A percentile compares a stretch with the other conserved stretches of the same genome.
These are phyloP conservation scores for Isoperla grammatica DNA, from an alignment of 2,888 invertebrate genomes.

Conservation along the genomic window DNA sequence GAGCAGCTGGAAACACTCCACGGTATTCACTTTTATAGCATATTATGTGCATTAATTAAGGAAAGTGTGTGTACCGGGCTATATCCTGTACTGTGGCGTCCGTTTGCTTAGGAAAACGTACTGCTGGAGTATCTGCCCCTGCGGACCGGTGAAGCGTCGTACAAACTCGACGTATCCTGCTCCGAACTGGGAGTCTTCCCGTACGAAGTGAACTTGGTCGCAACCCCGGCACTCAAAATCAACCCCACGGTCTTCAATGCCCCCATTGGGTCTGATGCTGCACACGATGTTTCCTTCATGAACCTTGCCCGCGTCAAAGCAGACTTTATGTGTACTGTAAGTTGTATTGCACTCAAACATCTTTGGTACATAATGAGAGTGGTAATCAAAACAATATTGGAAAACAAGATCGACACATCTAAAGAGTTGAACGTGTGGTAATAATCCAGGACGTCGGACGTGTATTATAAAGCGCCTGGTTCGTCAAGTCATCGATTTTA, in stretches of 20 bases:
- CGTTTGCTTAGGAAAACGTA: slow-evolving; percentile 26
- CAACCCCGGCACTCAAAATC: slow-evolving; percentile 36
- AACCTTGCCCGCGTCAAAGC: slow-evolving; percentile 35
- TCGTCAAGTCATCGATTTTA: too few species aligned
- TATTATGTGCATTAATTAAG: too few species aligned
- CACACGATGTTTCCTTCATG: slow-evolving; percentile 32
- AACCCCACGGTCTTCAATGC: slow-evolving; percentile 35
- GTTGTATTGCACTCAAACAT: neutral
- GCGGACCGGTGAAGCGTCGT: slow-evolving; percentile 29
- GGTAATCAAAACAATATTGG: too few species aligned
- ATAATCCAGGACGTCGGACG: neutral
- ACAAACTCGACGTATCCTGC: slow-evolving; percentile 32
- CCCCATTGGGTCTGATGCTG: slow-evolving; percentile 36
- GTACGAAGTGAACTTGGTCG: slow-evolving; percentile 37
- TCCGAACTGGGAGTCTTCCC: slow-evolving; percentile 36
- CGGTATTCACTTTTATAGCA: too few species aligned
- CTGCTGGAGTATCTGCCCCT: slow-evolving; percentile 37
- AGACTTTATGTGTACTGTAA: slow-evolving; percentile 33
- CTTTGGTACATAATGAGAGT: too few species aligned
- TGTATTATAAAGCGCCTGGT: too few species aligned
- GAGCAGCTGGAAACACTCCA: too few species aligned
- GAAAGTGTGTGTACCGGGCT: too few species aligned
- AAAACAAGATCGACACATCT: too few species aligned
- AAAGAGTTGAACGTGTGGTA: neutral
- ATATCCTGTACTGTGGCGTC: too few species aligned